These are phyloP conservation scores for Acropternis orthonyx DNA, from an alignment of 2,797 vertebrate genomes.

Conservation along the genomic window DNA sequence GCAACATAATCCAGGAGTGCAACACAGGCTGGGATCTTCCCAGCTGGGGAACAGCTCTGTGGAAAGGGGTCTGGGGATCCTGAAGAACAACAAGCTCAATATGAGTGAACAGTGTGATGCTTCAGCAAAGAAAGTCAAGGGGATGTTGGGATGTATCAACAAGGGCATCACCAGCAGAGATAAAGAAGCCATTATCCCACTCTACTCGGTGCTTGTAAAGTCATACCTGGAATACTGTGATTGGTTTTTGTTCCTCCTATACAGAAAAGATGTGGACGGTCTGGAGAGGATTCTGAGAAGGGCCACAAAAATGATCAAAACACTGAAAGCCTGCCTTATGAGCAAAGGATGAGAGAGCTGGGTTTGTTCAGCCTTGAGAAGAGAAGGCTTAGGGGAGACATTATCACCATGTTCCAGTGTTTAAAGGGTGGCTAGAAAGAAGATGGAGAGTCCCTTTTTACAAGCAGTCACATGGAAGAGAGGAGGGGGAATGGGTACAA, in stretches of 20 bases:
- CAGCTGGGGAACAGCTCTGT: not conserved
- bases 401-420: not conserved
- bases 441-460: not conserved
- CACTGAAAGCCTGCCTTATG: not conserved
- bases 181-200: not conserved
- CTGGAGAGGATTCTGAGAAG: not conserved
- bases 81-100: not conserved
- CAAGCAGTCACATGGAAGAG: not conserved
- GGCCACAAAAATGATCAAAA: not conserved
- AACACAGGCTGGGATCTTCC: not conserved
- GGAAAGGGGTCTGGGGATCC: not conserved
- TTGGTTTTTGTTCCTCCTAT: not conserved
- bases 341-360: not conserved
- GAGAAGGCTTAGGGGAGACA: rapidly evolving
- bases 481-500: not conserved
- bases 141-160: not conserved
- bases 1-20: not conserved
- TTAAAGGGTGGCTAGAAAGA: not conserved
- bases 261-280: not conserved
- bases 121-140: not conserved
- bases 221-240: not conserved
- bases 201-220: not conserved
- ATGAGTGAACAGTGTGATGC: not conserved
- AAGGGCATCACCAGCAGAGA: not conserved
- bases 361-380: not conserved